phyloP scores from a whole-genome alignment of 1,140 invertebrate genomes.

The Stegodyphus mimosarum region DNA sequence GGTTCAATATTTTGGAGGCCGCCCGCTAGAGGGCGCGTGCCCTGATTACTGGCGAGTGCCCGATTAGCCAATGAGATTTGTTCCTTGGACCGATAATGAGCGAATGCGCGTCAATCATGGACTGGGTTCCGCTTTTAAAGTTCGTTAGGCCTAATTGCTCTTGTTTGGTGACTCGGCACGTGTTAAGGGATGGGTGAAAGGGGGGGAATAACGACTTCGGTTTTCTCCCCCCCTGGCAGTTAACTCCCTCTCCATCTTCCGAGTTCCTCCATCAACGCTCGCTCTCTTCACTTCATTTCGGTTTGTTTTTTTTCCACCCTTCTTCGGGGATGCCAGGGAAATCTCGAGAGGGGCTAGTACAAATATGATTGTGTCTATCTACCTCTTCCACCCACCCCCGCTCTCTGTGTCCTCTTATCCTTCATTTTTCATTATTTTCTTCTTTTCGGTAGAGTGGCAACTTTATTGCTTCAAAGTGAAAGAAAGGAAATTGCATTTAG shows the following conservation, averaged over 20 bases:
- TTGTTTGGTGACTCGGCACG: conserved; percentile 59
- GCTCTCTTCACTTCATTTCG: conserved; percentile 54
- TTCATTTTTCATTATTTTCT: too few species aligned
- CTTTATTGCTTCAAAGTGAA: too few species aligned
- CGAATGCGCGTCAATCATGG: conserved; percentile 55
- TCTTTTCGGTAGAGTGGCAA: too few species aligned
- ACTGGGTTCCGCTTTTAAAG: conserved; percentile 56
- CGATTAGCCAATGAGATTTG: conserved; percentile 61
- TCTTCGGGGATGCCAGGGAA: background rate
- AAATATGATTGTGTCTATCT: background rate
- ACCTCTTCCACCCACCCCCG: too few species aligned
- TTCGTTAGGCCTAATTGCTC: conserved; percentile 61
- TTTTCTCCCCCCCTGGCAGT: too few species aligned
- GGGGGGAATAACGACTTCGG: conserved; percentile 33
- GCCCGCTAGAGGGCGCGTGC: conserved; percentile 13
- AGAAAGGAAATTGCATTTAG: too few species aligned
- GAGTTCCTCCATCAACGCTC: conserved; percentile 14
- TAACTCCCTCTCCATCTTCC: background rate
- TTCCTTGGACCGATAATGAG: conserved; percentile 59
- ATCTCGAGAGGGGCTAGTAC: background rate
- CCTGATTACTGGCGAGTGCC: conserved; percentile 59
- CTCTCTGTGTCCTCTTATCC: too few species aligned
- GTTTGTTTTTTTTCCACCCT: conserved; percentile 11
- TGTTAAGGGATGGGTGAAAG: conserved; percentile 41
- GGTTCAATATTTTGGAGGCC: background rate